Evolutionary conservation across 2,113 vertebrate genomes (phyloP), one percentile per base, ranked within the genome.

Genomic region (Tragelaphus scriptus): DNA sequence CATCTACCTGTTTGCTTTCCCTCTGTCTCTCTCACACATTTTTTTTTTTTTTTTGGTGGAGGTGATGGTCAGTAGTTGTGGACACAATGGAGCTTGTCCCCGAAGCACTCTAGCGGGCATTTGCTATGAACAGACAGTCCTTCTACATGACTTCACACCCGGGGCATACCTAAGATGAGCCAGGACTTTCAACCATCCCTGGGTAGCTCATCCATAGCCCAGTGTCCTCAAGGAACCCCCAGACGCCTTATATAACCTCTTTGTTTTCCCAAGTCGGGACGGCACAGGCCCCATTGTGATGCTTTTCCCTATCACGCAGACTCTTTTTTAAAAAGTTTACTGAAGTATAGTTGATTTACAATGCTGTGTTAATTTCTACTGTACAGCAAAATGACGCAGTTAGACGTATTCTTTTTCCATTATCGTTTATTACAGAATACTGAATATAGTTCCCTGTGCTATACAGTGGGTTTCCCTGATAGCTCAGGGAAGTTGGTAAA

Each of bases 141-240:
- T 40, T 86, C 19, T 58, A 0, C 7, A 11, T 15, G 40, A 26
- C 2, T 0, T 36, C 6, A 19, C 3, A 21, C n/a, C 77, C 32
- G 58, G 3, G 17, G 36, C 59, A n/a, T 26, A 17, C 56, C 55
- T 4, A n/a, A n/a, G 15, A 51, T 17, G 3, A 25, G 14, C 19
- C 9, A 12, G 55, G 36, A n/a, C 30, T 49, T 16, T n/a, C 30
- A 55, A 12, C 23, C 15, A 5, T 30, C 25, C 13, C 44, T 30
- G 25, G 30, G 23, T 19, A 63, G 40, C 85, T 92, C 32, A 10
- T 14, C 88, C 7, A 4, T 65, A 30, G 53, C 56, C 30, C 28
- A 3, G 26, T 44, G 36, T 80, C 77, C 53, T 63, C 25, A 17
- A 0, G 13, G 12, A 36, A 8, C 36, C 88, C 53, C 21, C 10